Evolutionary conservation across 1,140 invertebrate species (phyloP).

Genomic region (Camponotus floridanus): DNA sequence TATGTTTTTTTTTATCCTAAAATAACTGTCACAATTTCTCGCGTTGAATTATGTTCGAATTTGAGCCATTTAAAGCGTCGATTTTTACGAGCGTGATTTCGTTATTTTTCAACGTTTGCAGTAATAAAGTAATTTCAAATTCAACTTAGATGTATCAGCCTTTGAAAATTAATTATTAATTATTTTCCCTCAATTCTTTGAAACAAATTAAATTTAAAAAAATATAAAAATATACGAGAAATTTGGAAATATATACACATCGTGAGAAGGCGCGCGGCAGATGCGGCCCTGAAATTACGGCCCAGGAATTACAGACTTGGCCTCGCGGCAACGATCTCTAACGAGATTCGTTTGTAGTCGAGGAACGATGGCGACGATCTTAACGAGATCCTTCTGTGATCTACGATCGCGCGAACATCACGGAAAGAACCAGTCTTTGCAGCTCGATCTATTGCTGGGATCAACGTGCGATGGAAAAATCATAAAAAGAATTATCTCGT

Average conservation of each 20-base stretch:
- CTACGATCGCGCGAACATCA: slow-evolving; percentile 46
- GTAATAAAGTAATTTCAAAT: background rate
- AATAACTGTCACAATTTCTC: slow-evolving; percentile 16
- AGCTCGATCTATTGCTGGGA: slow-evolving; percentile 45
- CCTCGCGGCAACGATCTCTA: slow-evolving; percentile 73
- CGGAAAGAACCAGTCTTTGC: slow-evolving; percentile 49
- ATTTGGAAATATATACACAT: background rate
- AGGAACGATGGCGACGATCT: slow-evolving; percentile 57
- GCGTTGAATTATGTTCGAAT: background rate
- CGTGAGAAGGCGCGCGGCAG: slow-evolving; percentile 12
- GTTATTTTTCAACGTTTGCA: background rate
- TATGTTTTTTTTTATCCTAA: background rate
- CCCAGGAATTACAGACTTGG: slow-evolving; percentile 57
- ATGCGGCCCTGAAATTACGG: slow-evolving; percentile 63
- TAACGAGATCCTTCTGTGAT: slow-evolving; percentile 58
- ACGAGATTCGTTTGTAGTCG: slow-evolving; percentile 70
- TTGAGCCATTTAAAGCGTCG: background rate
- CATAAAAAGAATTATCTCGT: slow-evolving; percentile 55
- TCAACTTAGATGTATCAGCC: background rate
- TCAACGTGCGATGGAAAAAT: slow-evolving; percentile 52
- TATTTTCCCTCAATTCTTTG: background rate
- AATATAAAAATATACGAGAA: background rate
- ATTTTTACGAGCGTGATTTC: background rate
- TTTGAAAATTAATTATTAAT: background rate
- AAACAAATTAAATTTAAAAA: background rate